Base-by-base conservation (phyloP, 2,113 vertebrate genomes). In the Chiloscyllium plagiosum region DNA sequence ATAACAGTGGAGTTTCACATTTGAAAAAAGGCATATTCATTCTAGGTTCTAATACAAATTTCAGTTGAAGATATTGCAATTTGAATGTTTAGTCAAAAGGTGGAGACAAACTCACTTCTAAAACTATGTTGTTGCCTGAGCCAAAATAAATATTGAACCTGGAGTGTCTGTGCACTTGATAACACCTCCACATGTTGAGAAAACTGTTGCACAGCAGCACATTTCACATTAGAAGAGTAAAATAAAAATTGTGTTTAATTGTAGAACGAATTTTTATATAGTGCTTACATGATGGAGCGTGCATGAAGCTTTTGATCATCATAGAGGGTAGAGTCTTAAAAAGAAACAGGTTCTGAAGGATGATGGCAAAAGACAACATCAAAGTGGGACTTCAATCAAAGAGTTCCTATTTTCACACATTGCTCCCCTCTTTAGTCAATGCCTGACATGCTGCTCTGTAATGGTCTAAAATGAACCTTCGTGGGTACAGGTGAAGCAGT, bases 41-140 rank as follows among this genome's bases (percentile, higher is more conserved):
- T 50, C 29, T 12, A 52, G 42, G 10, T 19, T 15, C 47, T 19
- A 26, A 95, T 2, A 3, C 7, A 95, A 76, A 61, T 61, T 52
- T 17, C 26, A 29, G 47, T 89, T 89, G 47, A 83, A 50, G 37
- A 15, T 42, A 95, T 50, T 95, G 94, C 47, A 95, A 50, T 95
- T 95, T 15, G 42, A 70, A 19, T 52, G 69, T 76, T 76, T 26
- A 72, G 94, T 72, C 94, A 76, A 72, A 50, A 95, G 94, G 15
- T 70, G 94, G 94, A 33, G 94, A 95, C 94, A 95, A 95, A 95
- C n/a, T 72, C 68, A 95, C 20, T 95, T 95, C 22, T 95, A 52
- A 95, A 72, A 69, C 24, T 26, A 8, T 33, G 4, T 15, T 89
- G 52, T 72, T 29, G 33, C 2, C 72, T 3, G 29, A 76, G 72